Percentiles rank a stretch among this genome's conserved stretches.
phyloP scores from a whole-genome alignment of 2,113 vertebrate species.

The Labeo rohita region DNA sequence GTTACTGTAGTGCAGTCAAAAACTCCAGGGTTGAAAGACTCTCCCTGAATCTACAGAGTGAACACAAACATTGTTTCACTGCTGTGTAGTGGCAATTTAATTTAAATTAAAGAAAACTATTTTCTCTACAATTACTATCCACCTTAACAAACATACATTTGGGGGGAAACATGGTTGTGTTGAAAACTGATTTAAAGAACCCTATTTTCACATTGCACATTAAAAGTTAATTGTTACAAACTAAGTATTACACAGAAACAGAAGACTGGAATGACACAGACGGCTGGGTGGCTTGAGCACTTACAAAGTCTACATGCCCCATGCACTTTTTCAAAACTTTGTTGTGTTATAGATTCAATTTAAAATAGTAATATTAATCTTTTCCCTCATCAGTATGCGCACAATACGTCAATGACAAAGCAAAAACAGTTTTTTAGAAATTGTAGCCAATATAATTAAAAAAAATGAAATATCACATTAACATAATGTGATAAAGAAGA shows the following conservation, averaged over 20 bases:
- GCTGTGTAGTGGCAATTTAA: conserved; percentile 5
- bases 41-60: background rate
- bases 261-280: conserved; percentile 1
- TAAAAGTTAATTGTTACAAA: conserved; percentile 13
- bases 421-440: background rate
- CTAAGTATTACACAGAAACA: conserved; percentile 1
- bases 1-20: no score
- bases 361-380: background rate
- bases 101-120: conserved; percentile 6
- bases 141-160: conserved; percentile 6
- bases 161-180: background rate
- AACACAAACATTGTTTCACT: conserved; percentile 34
- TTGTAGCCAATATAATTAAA: background rate
- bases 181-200: conserved; percentile 7
- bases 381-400: conserved; percentile 1
- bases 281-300: background rate
- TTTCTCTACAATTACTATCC: conserved; percentile 21
- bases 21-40: no score
- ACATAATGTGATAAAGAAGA: background rate
- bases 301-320: background rate
- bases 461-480: background rate
- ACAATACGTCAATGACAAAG: background rate
- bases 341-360: conserved; percentile 2
- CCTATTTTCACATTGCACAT: background rate
- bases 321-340: conserved; percentile 23